Percentiles rank a stretch among this genome's conserved stretches.
Conservation (phyloP, 1,140 invertebrate species). For the Drosophila tropicalis region DNA sequence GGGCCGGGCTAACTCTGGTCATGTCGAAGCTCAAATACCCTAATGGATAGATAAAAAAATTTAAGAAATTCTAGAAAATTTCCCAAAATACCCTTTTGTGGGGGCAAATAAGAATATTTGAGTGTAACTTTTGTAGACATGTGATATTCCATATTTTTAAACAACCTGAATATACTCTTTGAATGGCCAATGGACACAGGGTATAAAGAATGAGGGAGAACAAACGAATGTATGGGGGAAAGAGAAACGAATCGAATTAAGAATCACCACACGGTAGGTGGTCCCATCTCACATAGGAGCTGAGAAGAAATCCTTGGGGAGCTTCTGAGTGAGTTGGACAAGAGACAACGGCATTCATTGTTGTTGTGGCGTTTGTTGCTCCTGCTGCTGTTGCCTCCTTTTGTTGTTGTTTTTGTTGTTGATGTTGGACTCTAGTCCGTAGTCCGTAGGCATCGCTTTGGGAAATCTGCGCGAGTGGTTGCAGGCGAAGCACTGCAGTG, state of each 20-base stretch:
- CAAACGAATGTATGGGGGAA: not conserved
- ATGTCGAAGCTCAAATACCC: not conserved
- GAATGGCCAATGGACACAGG: not conserved
- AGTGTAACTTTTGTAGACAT: too few species aligned
- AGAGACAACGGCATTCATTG: constrained; percentile 24
- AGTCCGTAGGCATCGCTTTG: constrained; percentile 65
- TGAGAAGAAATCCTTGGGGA: constrained; percentile 44
- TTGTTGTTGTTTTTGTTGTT: constrained; percentile 45
- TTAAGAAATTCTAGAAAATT: too few species aligned
- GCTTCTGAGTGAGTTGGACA: constrained; percentile 47
- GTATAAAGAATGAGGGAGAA: not conserved
- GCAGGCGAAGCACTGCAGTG: constrained; percentile 30
- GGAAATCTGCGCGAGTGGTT: constrained; percentile 77
- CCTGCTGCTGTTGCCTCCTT: constrained; percentile 30
- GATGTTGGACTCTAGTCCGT: constrained; percentile 48
- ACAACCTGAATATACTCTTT: not conserved
- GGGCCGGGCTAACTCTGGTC: not conserved
- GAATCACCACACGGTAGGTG: constrained; percentile 67
- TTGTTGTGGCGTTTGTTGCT: constrained; percentile 48
- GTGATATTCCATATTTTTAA: too few species aligned
- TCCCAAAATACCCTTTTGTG: too few species aligned
- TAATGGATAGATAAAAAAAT: not conserved
- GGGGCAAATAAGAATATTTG: too few species aligned
- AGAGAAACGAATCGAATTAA: constrained; percentile 82
- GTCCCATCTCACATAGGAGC: constrained; percentile 47